Evolutionary conservation across 2,888 invertebrate species (phyloP), one percentile per base, ranked within the genome.

Genomic region (Cephus spinipes): DNA sequence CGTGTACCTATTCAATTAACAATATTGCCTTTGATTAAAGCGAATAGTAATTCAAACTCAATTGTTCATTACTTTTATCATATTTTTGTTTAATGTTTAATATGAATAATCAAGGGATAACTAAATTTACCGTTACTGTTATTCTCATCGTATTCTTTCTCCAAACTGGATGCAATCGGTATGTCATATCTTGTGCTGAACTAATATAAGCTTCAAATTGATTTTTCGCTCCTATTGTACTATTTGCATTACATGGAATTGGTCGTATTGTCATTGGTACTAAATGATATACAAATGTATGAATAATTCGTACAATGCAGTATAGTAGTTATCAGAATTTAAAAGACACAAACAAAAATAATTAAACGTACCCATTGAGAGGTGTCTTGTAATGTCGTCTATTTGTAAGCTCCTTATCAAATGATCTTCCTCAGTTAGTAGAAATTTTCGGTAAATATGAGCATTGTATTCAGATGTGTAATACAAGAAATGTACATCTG

Each of bases 161-260:
- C 86, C 89, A 87, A 3, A 81, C 80, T 1, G 88, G 84, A 80
- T 90, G 94, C 78, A 94, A 92, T 69, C 93, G 92, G 82, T 94
- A 94, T 0, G 90, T 90, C 71, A 93, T 92, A 78, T 93, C 92
- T 79, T 93, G 88, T 34, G 92, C 91, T 0, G 94, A 94, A 74
- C 93, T 91, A 15, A 94, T 92, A 81, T 94, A 95, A 87, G 95
- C 94, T 89, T 95, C 95, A 77, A 93, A 93, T 79, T 92, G 86
- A 84, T 93, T 92, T 36, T 87, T 87, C 75, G 88, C 91, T 11
- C 79, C 78, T 71, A 75, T 75, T 9, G 74, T 79, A 31, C 77
- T 68, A 75, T 83, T 84, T 33, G 73, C 30, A 73, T 82, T 80
- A 36, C 82, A 80, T 12, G 76, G 36, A n/a, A 73, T 73, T 12